Evolutionary conservation across 2,888 invertebrate species (phyloP), one percentile per base, ranked within the genome.

Genomic region (Tenthredo livida): DNA sequence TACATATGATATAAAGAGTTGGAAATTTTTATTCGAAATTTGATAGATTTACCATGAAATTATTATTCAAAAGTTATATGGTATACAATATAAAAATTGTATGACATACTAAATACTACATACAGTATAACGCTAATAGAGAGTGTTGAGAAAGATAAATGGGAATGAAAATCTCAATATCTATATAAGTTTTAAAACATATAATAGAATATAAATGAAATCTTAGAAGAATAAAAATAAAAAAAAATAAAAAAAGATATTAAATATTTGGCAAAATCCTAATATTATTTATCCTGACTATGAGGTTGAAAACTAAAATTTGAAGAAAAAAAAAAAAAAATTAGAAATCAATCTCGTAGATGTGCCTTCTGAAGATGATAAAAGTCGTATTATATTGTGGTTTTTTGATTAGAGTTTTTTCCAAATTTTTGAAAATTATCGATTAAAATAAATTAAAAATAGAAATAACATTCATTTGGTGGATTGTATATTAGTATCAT

Each of bases 321-420:
- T 54, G 70, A 84, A 61, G 29, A 37, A 83, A 86, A 73, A 73
- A 65, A 61, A 84, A 80, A 72, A 84, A 82, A 47, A 67, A 33
- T 25, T 33, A 67, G 15, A 50, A 84, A 84, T 54, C 47, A 83
- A 33, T 83, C 83, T 83, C 67, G 67, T 83, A 70, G 83, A 83
- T 70, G 83, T 83, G 83, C 83, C 83, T 83, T 83, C 29, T 47
- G 50, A 67, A 83, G 21, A 61, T 54, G 40, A 61, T 40, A 29
- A 83, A 50, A 67, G 40, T 33, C 47, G 9, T n/a, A 61, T 80
- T 61, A 65, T 40, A 21, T 72, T 43, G 40, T 72, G n/a, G 5
- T 43, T 72, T 72, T n/a, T 43, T 40, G 21, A 21, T 9, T 40
- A n/a, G 10, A 15, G 37, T 21, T 21, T 40, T 40, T 25, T 25